Evolutionary conservation across 2,113 vertebrate genomes (phyloP).

Genomic region (Phyllostomus hastatus): DNA sequence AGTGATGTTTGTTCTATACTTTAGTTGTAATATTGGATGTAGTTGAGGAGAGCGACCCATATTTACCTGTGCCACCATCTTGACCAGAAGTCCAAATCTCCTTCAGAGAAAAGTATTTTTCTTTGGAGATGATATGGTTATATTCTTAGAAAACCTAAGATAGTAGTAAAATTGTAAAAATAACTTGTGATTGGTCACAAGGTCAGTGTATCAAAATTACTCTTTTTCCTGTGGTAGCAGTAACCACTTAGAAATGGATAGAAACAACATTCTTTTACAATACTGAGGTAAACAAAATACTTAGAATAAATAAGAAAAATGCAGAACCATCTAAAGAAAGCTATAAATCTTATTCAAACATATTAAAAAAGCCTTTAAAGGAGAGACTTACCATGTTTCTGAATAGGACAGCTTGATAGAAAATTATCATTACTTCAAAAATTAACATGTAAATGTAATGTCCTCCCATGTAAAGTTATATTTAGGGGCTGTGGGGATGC

Average conservation of each 20-base stretch:
- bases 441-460: neutral
- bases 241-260: neutral
- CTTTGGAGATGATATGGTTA: neutral
- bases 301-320: neutral
- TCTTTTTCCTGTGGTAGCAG: neutral
- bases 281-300: neutral
- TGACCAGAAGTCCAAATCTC: too few species aligned
- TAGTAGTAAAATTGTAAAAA: neutral
- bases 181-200: neutral
- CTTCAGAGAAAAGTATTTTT: neutral
- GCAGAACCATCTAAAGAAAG: neutral
- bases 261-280: neutral
- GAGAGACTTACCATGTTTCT: neutral
- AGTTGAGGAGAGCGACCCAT: too few species aligned
- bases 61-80: too few species aligned
- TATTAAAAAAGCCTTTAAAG: neutral
- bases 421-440: slow-evolving; percentile 19
- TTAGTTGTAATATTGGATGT: too few species aligned
- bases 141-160: slow-evolving; percentile 5
- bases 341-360: neutral
- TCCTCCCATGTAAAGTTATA: neutral
- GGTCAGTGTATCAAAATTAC: neutral
- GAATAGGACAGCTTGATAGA: neutral
- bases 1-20: too few species aligned
- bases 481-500: neutral